Percentiles rank a stretch among this genome's conserved stretches.
These are phyloP conservation scores for Nephrotoma flavescens DNA, from an alignment of 2,888 invertebrate species.

Conservation along the genomic window DNA sequence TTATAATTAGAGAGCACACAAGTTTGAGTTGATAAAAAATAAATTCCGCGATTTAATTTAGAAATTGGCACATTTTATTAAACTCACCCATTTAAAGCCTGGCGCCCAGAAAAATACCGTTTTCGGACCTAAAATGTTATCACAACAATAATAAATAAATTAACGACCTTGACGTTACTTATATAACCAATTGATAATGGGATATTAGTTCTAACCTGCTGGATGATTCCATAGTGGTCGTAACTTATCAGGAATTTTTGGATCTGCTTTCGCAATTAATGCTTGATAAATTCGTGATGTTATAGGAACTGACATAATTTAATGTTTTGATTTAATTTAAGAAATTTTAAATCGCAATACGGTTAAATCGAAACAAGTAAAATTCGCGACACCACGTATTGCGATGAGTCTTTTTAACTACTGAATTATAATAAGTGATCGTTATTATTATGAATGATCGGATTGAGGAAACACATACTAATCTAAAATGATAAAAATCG, in stretches of 20 bases:
- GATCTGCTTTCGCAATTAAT: slow-evolving; percentile 40
- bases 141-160: slow-evolving; percentile 6
- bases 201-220: slow-evolving; percentile 53
- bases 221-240: slow-evolving; percentile 92
- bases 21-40: neutral
- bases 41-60: neutral
- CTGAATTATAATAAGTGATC: neutral
- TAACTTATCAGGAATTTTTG: slow-evolving; percentile 61
- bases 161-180: neutral
- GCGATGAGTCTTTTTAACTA: neutral
- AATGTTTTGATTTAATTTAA: neutral
- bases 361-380: neutral
- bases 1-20: neutral
- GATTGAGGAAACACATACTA: neutral
- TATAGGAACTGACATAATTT: neutral
- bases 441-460: neutral
- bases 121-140: slow-evolving; percentile 68
- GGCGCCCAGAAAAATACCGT: slow-evolving; percentile 99
- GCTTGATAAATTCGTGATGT: slow-evolving; percentile 25
- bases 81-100: slow-evolving; percentile 89
- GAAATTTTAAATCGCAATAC: neutral
- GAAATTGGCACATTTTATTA: neutral
- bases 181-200: neutral
- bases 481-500: neutral
- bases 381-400: neutral